phyloP scores from a whole-genome alignment of 2,797 vertebrate genomes.

The Ambastaia sidthimunki region DNA sequence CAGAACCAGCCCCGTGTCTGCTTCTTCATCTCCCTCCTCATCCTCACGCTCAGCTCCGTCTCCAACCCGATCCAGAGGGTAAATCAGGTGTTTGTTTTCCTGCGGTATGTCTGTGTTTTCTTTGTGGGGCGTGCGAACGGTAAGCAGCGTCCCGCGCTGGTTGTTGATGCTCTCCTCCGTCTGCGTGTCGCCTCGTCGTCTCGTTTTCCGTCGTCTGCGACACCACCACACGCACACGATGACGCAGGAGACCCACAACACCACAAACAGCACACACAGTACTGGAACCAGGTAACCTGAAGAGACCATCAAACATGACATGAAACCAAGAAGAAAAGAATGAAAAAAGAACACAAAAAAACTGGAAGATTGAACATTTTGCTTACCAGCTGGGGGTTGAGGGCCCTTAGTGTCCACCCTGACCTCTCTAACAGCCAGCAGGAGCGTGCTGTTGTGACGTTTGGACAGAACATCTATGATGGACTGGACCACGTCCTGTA shows the following conservation, averaged over 20 bases:
- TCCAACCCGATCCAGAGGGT: slow-evolving; percentile 83
- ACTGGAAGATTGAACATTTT: neutral
- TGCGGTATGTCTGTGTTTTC: slow-evolving; percentile 84
- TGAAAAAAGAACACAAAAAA: neutral
- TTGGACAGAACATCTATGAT: slow-evolving; percentile 87
- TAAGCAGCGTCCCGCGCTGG: slow-evolving; percentile 87
- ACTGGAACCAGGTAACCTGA: slow-evolving; percentile 88
- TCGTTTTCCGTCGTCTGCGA: slow-evolving; percentile 91
- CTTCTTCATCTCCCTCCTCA: slow-evolving; percentile 61
- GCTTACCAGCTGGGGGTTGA: slow-evolving; percentile 73
- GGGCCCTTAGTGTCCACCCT: slow-evolving; percentile 84
- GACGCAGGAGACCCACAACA: slow-evolving; percentile 90
- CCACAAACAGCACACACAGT: slow-evolving; percentile 85
- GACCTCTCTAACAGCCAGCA: slow-evolving; percentile 90
- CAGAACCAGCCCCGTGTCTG: slow-evolving; percentile 67
- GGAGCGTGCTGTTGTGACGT: slow-evolving; percentile 87
- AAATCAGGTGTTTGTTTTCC: slow-evolving; percentile 88
- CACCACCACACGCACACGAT: slow-evolving; percentile 92
- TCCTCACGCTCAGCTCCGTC: slow-evolving; percentile 80
- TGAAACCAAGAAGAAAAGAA: neutral
- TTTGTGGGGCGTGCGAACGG: slow-evolving; percentile 79
- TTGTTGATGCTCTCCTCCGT: slow-evolving; percentile 88
- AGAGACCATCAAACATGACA: neutral
- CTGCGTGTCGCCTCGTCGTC: slow-evolving; percentile 76
- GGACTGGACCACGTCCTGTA: slow-evolving; percentile 84